Evolutionary conservation across 2,888 invertebrate genomes (phyloP).

Genomic region (Diachrysia chrysitis): DNA sequence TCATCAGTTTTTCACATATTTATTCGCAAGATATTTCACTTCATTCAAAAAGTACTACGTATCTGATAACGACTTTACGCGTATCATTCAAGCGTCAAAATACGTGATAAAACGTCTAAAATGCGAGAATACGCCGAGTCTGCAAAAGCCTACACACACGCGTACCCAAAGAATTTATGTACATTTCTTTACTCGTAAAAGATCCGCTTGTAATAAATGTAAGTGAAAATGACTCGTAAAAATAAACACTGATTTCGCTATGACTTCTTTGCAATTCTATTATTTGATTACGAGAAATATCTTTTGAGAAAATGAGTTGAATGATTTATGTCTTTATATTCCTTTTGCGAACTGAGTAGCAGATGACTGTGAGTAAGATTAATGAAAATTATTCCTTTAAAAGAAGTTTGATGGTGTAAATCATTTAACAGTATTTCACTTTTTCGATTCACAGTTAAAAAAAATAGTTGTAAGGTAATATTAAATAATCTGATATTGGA

Average conservation of each 20-base stretch:
- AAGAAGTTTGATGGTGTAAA: too few species aligned
- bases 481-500: too few species aligned
- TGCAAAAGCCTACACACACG: not conserved
- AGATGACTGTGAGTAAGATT: too few species aligned
- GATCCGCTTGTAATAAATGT: constrained; percentile 22
- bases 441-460: too few species aligned
- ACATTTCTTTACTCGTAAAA: constrained; percentile 27
- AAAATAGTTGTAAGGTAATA: too few species aligned
- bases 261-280: not conserved
- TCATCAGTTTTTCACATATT: not conserved
- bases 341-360: too few species aligned
- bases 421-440: too few species aligned
- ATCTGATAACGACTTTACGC: not conserved
- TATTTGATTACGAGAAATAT: not conserved
- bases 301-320: not conserved
- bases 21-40: not conserved
- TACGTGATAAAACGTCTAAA: not conserved
- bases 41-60: not conserved
- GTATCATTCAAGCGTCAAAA: not conserved
- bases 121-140: not conserved
- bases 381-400: too few species aligned
- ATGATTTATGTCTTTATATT: too few species aligned
- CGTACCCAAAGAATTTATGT: constrained; percentile 1
- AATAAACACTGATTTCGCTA: not conserved
- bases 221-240: constrained; percentile 6